Evolutionary conservation across 2,888 invertebrate genomes (phyloP).

Genomic region (Serripes groenlandicus): DNA sequence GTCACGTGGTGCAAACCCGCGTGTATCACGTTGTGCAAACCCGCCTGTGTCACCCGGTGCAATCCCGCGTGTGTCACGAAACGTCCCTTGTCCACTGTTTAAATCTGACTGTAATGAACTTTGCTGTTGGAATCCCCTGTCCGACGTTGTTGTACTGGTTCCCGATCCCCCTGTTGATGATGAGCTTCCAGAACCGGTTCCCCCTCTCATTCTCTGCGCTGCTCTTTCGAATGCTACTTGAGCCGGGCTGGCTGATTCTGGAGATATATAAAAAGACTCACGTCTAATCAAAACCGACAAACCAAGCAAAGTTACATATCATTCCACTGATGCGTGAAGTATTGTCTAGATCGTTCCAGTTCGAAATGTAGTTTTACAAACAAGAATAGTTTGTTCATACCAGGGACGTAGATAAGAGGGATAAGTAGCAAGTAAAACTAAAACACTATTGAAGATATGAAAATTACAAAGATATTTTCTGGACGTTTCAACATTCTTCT

Average conservation of each 20-base stretch:
- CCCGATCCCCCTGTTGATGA: neutral
- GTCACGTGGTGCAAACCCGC: neutral
- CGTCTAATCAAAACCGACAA: no score
- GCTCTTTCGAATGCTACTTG: neutral
- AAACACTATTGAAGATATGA: no score
- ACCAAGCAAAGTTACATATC: no score
- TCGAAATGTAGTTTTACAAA: no score
- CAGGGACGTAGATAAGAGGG: no score
- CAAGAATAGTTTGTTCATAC: no score
- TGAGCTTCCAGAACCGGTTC: neutral
- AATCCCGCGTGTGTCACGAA: neutral
- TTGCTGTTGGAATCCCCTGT: neutral
- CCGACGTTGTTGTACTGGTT: neutral
- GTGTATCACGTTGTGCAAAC: neutral
- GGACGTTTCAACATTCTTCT: no score
- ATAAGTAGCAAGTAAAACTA: no score
- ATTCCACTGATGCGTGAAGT: no score
- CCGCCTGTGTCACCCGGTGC: neutral
- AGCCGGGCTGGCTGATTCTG: slow-evolving; percentile 9
- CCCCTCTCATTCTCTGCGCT: neutral
- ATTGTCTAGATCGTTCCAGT: no score
- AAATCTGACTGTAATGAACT: neutral
- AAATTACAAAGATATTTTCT: no score
- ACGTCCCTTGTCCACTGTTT: neutral
- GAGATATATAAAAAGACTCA: neutral